A percentile compares a stretch with the other conserved stretches of the same genome.
These are phyloP conservation scores for Pica pica DNA, from an alignment of 2,113 vertebrate species.

Conservation along the genomic window DNA sequence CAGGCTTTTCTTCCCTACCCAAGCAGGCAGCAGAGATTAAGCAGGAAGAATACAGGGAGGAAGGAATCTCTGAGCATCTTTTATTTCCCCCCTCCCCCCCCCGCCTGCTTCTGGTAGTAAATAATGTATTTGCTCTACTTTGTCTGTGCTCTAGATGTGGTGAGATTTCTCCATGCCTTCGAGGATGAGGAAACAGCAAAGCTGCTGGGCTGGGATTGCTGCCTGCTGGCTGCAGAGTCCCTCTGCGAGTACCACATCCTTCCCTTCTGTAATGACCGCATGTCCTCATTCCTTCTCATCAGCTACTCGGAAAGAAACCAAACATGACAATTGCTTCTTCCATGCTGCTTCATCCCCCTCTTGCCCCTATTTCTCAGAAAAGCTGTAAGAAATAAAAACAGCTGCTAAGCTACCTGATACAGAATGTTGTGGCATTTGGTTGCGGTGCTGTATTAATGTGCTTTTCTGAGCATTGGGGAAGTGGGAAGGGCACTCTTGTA, in stretches of 20 bases:
- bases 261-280: not conserved
- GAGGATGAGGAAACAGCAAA: not conserved
- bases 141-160: not conserved
- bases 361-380: slow-evolving; percentile 1
- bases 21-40: not conserved
- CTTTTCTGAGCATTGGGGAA: not conserved
- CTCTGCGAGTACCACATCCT: not conserved
- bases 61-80: not conserved
- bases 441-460: not conserved
- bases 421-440: not conserved
- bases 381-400: slow-evolving; percentile 38
- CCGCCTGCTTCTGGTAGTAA: slow-evolving; percentile 42
- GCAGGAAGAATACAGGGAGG: slow-evolving; percentile 8
- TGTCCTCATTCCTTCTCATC: not conserved
- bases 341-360: not conserved
- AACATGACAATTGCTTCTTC: slow-evolving; percentile 32
- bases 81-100: not conserved
- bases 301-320: not conserved
- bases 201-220: not conserved
- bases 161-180: not conserved
- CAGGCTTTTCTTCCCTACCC: not conserved
- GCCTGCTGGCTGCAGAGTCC: rapidly evolving
- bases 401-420: slow-evolving; percentile 64
- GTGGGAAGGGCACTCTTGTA: not conserved
- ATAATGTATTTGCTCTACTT: slow-evolving; percentile 44